Evolutionary conservation across 1,140 invertebrate genomes (phyloP), one percentile per base, ranked within the genome.

Genomic region (Drosophila chauvacae): DNA sequence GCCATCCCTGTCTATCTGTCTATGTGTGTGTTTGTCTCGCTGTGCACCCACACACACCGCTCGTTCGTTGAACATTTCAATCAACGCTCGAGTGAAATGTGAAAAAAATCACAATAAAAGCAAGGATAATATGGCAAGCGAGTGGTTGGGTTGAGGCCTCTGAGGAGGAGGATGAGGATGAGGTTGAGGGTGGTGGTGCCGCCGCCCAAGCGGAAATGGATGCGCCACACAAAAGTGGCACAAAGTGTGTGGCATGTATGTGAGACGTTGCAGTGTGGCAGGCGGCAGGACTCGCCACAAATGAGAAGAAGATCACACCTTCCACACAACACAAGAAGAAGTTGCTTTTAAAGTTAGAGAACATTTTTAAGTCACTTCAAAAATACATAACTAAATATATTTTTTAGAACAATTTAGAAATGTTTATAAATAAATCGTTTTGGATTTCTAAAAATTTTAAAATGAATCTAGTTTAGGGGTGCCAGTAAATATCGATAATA

Each of bases 41-140:
- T 60, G 5, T 62, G n/a, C 45, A 48, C 13, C 16, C 47, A 26
- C 47, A 23, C 2, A 23, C 20, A 37, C 33, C 20, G 18, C 35
- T 23, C 53, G 42, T 55, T 80, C 77, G 85, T 55, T 80, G 80
- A 88, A 90, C 84, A 88, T 88, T 88, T 88, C 84, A 88, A 88
- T 88, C 84, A 88, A 90, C 84, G 84, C 81, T 90, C 85, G 81
- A 87, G 84, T 88, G 80, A 88, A 88, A 87, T 84, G 86, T 84
- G 69, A 71, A 83, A 77, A 85, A 87, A 88, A 90, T 72, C 44
- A 72, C 70, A 72, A 72, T 88, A 88, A 84, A 88, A 80, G 77
- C 77, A 83, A 88, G 80, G 85, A 88, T 88, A 88, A 90, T 88
- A 78, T 84, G 80, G 60, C 76, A 50, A 44, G 64, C 45, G 37